These are phyloP conservation scores for Rousettus madagascariensis DNA, from an alignment of 2,797 vertebrate species.

Conservation along the genomic window DNA sequence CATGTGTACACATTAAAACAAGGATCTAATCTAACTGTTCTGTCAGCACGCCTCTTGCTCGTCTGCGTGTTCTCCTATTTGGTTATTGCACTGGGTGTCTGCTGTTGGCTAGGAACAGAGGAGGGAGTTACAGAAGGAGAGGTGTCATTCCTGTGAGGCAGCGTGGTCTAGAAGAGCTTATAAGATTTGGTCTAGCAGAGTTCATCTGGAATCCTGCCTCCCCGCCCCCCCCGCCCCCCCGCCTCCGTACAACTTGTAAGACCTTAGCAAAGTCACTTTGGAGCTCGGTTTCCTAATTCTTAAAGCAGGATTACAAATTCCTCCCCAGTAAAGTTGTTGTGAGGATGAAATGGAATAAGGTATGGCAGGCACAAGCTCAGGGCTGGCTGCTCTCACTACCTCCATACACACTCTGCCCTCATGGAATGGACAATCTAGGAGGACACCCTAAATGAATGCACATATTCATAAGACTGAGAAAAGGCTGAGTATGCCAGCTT, in stretches of 20 bases:
- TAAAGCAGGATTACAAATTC: neutral
- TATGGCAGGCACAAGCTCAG: neutral
- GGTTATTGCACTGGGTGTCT: neutral
- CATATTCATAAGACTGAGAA: neutral
- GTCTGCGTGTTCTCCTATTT: rapidly evolving
- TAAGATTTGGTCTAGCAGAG: neutral
- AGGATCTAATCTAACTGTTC: neutral
- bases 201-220: neutral
- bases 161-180: neutral
- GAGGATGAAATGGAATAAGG: neutral
- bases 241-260: neutral
- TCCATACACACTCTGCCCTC: neutral
- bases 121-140: no score
- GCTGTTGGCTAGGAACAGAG: neutral
- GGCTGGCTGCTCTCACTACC: neutral
- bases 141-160: neutral
- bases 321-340: neutral
- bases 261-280: neutral
- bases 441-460: neutral
- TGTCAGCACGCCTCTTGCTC: neutral
- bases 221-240: no score
- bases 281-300: neutral
- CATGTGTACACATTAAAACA: neutral
- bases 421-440: neutral
- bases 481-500: neutral